Evolutionary conservation across 2,888 invertebrate genomes (phyloP).

Genomic region (Dryobotodes eremita): DNA sequence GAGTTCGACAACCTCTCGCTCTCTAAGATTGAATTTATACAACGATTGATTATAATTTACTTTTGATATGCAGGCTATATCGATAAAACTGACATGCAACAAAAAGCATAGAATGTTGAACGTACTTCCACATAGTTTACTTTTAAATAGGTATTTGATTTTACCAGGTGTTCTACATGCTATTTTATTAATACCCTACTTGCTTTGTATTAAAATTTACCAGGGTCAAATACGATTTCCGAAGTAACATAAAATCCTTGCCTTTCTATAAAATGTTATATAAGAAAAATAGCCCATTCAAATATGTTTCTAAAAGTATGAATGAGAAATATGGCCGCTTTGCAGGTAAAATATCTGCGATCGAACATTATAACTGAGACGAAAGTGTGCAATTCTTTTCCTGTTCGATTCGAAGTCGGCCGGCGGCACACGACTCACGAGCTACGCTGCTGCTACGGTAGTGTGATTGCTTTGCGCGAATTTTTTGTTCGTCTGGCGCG

Average conservation of each 20-base stretch:
- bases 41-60: conserved; percentile 50
- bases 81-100: conserved; percentile 12
- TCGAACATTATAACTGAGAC: conserved; percentile 69
- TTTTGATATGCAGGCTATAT: conserved; percentile 37
- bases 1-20: conserved; percentile 68
- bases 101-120: conserved; percentile 14
- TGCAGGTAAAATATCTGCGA: conserved; percentile 68
- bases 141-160: neutral
- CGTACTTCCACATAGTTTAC: neutral
- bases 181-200: neutral
- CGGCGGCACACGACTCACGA: conserved; percentile 52
- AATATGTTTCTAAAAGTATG: conserved; percentile 48
- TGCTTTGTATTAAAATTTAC: neutral
- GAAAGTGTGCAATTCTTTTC: conserved; percentile 77
- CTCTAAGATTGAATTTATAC: conserved; percentile 58
- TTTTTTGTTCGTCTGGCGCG: conserved; percentile 86
- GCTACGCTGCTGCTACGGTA: conserved; percentile 48
- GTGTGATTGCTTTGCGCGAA: conserved; percentile 77
- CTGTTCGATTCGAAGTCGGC: conserved; percentile 71
- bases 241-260: conserved; percentile 17
- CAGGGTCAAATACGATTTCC: neutral
- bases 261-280: conserved; percentile 29
- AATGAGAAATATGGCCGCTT: conserved; percentile 67
- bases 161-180: neutral
- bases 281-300: conserved; percentile 40